phyloP scores from a whole-genome alignment of 2,888 invertebrate species.

The Pelosia muscerda region DNA sequence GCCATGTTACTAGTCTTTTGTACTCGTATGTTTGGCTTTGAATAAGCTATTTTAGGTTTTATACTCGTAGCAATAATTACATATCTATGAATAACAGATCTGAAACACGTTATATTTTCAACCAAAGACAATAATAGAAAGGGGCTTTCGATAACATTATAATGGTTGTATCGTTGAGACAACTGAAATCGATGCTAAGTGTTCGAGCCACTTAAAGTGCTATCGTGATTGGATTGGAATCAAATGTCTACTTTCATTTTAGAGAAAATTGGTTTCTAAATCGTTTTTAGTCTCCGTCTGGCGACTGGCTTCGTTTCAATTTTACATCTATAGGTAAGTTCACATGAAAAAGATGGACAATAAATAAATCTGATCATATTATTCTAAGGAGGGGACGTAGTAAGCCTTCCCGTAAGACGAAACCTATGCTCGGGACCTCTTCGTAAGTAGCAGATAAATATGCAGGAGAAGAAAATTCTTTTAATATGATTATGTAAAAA shows the following conservation, averaged over 20 bases:
- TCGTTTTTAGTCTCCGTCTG: slow-evolving; percentile 25
- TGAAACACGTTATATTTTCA: not conserved
- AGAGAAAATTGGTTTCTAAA: slow-evolving; percentile 48
- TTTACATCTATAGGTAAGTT: not conserved
- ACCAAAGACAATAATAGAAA: not conserved
- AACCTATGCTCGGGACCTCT: no score
- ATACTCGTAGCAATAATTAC: not conserved
- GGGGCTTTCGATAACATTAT: slow-evolving; percentile 14
- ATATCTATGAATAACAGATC: not conserved
- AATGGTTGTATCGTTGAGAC: slow-evolving; percentile 20
- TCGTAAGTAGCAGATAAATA: no score
- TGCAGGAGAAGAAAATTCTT: no score
- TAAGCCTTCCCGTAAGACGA: no score
- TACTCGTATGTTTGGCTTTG: no score
- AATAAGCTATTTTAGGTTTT: not conserved
- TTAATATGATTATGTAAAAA: no score
- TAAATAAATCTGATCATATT: not conserved
- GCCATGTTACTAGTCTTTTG: no score
- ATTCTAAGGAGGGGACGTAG: no score
- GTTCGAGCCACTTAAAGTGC: slow-evolving; percentile 36
- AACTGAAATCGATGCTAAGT: slow-evolving; percentile 40
- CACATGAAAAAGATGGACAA: not conserved
- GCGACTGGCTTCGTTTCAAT: not conserved
- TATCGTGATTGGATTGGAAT: slow-evolving; percentile 52
- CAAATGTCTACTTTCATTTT: slow-evolving; percentile 52